phyloP scores from a whole-genome alignment of 37 sponge, comb jelly and placozoan genomes.

The Haliclona indistincta region DNA sequence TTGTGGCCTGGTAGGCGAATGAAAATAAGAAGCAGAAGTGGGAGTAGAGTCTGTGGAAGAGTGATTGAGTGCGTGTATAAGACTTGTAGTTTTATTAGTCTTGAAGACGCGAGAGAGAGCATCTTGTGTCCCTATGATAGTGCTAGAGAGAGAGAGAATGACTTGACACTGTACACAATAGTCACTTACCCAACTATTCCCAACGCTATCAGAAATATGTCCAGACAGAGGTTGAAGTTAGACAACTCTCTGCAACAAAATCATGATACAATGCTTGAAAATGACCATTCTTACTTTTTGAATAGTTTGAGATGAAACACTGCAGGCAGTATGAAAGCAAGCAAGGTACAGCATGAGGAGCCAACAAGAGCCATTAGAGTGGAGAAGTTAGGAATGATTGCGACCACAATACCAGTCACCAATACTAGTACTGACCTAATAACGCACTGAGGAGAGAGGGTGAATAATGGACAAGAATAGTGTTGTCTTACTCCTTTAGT shows the following conservation, averaged over 20 bases:
- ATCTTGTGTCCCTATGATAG: conserved; percentile 30
- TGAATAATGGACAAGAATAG: not conserved
- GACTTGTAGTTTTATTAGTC: conserved; percentile 20
- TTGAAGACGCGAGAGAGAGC: conserved; percentile 32
- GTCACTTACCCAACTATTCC: conserved; percentile 65
- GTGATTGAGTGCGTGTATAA: not conserved
- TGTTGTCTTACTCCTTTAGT: not conserved
- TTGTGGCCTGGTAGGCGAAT: not conserved
- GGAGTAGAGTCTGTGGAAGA: not conserved
- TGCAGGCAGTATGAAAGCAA: conserved; percentile 95
- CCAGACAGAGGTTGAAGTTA: not conserved
- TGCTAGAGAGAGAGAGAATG: too few species aligned
- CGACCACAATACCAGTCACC: conserved; percentile 70
- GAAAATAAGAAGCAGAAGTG: not conserved
- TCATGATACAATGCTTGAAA: not conserved
- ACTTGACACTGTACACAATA: not conserved
- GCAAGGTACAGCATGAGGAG: conserved; percentile 87
- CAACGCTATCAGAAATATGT: conserved; percentile 48
- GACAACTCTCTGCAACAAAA: not conserved
- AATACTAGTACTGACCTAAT: conserved; percentile 72
- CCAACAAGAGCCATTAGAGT: conserved; percentile 94
- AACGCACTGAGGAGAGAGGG: conserved; percentile 36
- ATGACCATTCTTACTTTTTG: conserved; percentile 23
- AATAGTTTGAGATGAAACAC: conserved; percentile 80
- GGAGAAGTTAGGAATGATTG: conserved; percentile 89